A percentile compares a stretch with the other conserved stretches of the same genome.
phyloP scores from a whole-genome alignment of 2,888 invertebrate species.

The Andricus quercusramuli region DNA sequence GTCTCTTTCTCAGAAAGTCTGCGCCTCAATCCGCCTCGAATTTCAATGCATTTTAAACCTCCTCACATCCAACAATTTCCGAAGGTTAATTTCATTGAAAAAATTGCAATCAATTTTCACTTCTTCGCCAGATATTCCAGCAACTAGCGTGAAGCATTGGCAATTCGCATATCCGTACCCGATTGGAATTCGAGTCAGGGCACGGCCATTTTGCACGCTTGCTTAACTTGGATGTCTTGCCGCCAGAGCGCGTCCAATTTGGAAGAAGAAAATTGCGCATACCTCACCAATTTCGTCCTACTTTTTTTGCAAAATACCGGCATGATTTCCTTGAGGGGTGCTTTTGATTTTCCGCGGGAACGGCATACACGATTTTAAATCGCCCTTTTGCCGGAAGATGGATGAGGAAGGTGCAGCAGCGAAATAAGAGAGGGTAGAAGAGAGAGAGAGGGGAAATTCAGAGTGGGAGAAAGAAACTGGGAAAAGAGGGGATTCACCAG shows the following conservation, averaged over 20 bases:
- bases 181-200: slow-evolving; percentile 38
- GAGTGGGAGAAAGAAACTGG: slow-evolving; percentile 56
- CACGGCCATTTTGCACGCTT: slow-evolving; percentile 59
- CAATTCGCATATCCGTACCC: slow-evolving; percentile 31
- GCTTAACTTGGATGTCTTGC: slow-evolving; percentile 48
- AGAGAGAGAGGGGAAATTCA: slow-evolving; percentile 52
- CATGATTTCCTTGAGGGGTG: slow-evolving; percentile 3
- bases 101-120: slow-evolving; percentile 13
- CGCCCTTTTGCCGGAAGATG: slow-evolving; percentile 29
- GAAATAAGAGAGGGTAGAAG: slow-evolving; percentile 37
- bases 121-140: slow-evolving; percentile 13
- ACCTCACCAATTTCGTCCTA: background rate
- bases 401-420: background rate
- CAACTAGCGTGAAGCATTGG: slow-evolving; percentile 23
- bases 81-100: background rate
- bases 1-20: slow-evolving; percentile 23
- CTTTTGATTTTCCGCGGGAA: slow-evolving; percentile 47
- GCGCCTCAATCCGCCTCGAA: slow-evolving; percentile 10
- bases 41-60: background rate
- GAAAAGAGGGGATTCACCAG: slow-evolving; percentile 70
- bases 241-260: slow-evolving; percentile 54
- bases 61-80: background rate
- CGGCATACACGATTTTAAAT: background rate
- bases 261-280: slow-evolving; percentile 25
- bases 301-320: slow-evolving; percentile 5